Percentiles rank a stretch among this genome's conserved stretches.
Evolutionary conservation across 2,113 vertebrate species (phyloP).

Genomic region (Lophius piscatorius): DNA sequence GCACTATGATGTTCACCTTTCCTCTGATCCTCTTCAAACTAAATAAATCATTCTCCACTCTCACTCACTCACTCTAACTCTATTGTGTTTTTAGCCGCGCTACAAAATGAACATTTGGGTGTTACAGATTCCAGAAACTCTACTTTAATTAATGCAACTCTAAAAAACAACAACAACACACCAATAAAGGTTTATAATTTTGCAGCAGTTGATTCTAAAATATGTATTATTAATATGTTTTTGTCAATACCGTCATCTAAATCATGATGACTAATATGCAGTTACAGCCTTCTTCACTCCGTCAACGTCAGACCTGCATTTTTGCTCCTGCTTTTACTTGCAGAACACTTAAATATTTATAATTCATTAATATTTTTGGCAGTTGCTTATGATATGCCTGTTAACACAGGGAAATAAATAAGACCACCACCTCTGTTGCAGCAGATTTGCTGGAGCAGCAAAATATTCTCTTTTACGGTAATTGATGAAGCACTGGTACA

Average conservation of each 20-base stretch:
- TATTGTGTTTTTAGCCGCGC: background rate
- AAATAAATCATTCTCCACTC: slow-evolving; percentile 31
- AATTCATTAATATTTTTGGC: slow-evolving; percentile 68
- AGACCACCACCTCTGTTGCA: slow-evolving; percentile 22
- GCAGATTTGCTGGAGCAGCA: slow-evolving; percentile 69
- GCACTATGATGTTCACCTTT: slow-evolving; percentile 40
- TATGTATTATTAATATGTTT: background rate
- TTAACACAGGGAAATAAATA: slow-evolving; percentile 65
- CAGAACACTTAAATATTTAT: slow-evolving; percentile 47
- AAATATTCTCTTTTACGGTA: slow-evolving; percentile 69
- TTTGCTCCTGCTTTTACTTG: background rate
- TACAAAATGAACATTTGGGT: slow-evolving; percentile 6
- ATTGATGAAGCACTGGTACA: slow-evolving; percentile 70
- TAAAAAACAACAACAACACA: background rate
- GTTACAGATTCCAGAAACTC: background rate
- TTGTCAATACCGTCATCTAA: slow-evolving; percentile 30
- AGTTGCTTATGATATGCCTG: slow-evolving; percentile 49
- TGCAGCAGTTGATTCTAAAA: slow-evolving; percentile 38
- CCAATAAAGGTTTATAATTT: slow-evolving; percentile 5
- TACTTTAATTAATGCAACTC: background rate
- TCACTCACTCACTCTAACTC: slow-evolving; percentile 14
- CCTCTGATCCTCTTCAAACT: slow-evolving; percentile 38
- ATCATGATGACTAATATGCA: slow-evolving; percentile 14
- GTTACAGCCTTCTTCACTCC: background rate
- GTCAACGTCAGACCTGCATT: slow-evolving; percentile 1